Evolutionary conservation across 2,888 invertebrate genomes (phyloP), one percentile per base, ranked within the genome.

Genomic region (Escarpia spicata): DNA sequence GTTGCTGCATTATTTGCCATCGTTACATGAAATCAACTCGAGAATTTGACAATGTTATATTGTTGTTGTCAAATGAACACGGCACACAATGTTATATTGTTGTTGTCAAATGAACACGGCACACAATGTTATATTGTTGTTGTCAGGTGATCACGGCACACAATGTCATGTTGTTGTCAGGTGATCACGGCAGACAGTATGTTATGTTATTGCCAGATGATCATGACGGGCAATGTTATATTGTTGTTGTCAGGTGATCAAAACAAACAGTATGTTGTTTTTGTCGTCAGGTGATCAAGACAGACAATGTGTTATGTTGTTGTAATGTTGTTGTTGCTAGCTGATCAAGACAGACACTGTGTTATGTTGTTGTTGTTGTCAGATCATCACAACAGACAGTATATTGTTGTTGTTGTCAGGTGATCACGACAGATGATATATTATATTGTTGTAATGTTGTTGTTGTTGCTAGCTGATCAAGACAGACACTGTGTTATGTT

Each of bases 271-370:
- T 52, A 52, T 52, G 52, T 52, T 52, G 3, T 2, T 3, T 3
- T 52, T 52, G 52, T 2, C 3, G 52, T 52, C 52, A 52, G 52
- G 52, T 52, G 52, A 52, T 52, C 9, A 52, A 3, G 52, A 3
- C 52, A 52, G 52, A 52, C 52, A 52, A 3, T 9, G 0, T 52
- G 15, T 75, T 15, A 19, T 75, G 75, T 26, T 26, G 26, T 52
- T 52, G 75, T 12, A 10, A 52, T 52, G 52, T 52, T 52, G 43
- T 52, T 52, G 52, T 44, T 44, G 15, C 4, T 95, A 97, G 97
- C 97, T 98, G 90, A 97, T 98, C 90, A 97, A 97, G 89, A 98
- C 98, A 1, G 98, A 98, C 96, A 97, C 1, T 52, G 52, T 52
- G 2, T 1, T 2, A 12, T 52, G 2, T 1, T 2, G 1, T 9